These are phyloP conservation scores for Melipona quadrifasciata DNA, from an alignment of 1,140 invertebrate species.

Conservation along the genomic window DNA sequence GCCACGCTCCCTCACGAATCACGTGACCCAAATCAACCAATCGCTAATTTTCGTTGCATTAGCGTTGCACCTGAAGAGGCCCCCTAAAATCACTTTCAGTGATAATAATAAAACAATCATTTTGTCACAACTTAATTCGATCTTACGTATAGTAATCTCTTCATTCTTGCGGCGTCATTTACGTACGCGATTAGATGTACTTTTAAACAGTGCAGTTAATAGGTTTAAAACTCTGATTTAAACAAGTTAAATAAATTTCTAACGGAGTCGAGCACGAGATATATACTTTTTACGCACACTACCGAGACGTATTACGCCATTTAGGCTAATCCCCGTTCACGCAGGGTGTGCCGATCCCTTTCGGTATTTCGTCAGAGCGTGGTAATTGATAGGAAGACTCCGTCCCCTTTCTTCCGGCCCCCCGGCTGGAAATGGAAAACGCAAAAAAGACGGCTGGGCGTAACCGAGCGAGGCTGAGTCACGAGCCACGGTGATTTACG, in stretches of 20 bases:
- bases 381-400: conserved; percentile 37
- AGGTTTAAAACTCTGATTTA: too few species aligned
- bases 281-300: neutral
- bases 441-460: conserved; percentile 32
- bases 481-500: conserved; percentile 32
- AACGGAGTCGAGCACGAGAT: neutral
- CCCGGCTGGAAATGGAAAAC: neutral
- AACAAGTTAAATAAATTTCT: neutral
- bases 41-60: too few species aligned
- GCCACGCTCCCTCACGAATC: too few species aligned
- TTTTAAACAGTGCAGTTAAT: too few species aligned
- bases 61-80: too few species aligned
- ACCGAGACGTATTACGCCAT: neutral
- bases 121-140: too few species aligned
- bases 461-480: conserved; percentile 37
- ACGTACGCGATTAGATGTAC: too few species aligned
- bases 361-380: neutral
- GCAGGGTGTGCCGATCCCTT: neutral
- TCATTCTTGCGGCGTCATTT: too few species aligned
- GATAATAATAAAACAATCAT: too few species aligned
- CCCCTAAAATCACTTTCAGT: too few species aligned
- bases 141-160: too few species aligned
- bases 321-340: neutral
- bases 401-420: neutral
- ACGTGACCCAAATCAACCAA: too few species aligned